Base-by-base conservation (phyloP, 1,140 invertebrate species). In the Caenorhabditis inopinata region DNA sequence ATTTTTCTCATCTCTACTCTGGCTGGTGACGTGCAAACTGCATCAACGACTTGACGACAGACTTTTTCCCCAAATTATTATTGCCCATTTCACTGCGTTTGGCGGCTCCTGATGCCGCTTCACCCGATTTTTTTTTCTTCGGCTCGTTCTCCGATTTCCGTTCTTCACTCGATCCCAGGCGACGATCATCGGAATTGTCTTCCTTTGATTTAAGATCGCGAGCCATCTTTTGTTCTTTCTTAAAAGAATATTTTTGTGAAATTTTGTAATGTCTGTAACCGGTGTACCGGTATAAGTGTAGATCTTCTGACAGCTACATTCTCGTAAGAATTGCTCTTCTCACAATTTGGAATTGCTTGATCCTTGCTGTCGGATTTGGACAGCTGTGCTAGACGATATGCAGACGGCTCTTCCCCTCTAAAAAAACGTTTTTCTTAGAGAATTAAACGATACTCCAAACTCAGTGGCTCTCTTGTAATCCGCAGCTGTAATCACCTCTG, bases 181-280 rank as follows among this genome's bases (percentile, higher is more conserved):
- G 58, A 9, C 58, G 58, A 68, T 68, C 58, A 42, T 68, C 58
- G 0, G 58, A 68, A 42, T 68, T 68, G 32, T 68, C 58, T 21
- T 68, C 58, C 23, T 38, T 68, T 18, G 58, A 68, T 21, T 68
- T 68, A 18, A 68, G 9, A 23, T 68, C 58, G 23, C 58, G 58
- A 38, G 58, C 58, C 58, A 68, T 68, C 25, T 68, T 68, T 38
- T 68, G 58, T 29, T 68, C 58, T 38, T 38, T 68, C 58, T 68
- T n/a, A 9, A 68, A 68, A 38, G 7, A 9, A 18, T 14, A 21
- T 2, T 16, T 38, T n/a, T n/a, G n/a, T n/a, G n/a, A 58, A 32
- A 16, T 68, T 0, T n/a, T 1, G 23, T 16, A 2, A 38, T 29
- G 14, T 32, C 0, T 6, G 38, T 16, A 16, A 21, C 0, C 9